Evolutionary conservation across 2,113 vertebrate species (phyloP).

Genomic region (Emberiza fucata): DNA sequence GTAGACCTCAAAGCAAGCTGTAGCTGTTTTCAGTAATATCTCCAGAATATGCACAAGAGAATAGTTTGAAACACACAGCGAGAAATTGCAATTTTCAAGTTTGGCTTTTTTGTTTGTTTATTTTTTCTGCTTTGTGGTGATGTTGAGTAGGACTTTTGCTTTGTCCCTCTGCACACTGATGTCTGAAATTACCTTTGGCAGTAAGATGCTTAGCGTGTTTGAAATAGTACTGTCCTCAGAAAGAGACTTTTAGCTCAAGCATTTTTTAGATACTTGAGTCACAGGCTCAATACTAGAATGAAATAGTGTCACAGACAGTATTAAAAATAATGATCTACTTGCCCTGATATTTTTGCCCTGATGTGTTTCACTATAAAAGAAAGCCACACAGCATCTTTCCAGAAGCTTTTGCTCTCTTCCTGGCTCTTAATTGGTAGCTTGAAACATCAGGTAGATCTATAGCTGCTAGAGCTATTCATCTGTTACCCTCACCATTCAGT

Average conservation of each 20-base stretch:
- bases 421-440: not conserved
- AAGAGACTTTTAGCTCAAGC: not conserved
- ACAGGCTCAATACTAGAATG: not conserved
- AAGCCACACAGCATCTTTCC: not conserved
- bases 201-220: not conserved
- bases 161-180: not conserved
- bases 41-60: not conserved
- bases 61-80: not conserved
- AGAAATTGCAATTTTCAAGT: not conserved
- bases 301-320: not conserved
- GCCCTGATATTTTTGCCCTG: not conserved
- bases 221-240: not conserved
- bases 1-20: not conserved
- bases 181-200: not conserved
- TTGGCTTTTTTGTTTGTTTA: not conserved
- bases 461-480: not conserved
- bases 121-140: not conserved
- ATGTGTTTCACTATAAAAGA: not conserved
- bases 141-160: not conserved
- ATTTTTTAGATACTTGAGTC: not conserved
- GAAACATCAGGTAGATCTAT: not conserved
- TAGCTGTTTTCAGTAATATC: not conserved
- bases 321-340: not conserved
- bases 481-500: not conserved
- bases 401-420: not conserved